These are phyloP conservation scores for Agrochola litura DNA, from an alignment of 2,888 invertebrate species.

Conservation along the genomic window DNA sequence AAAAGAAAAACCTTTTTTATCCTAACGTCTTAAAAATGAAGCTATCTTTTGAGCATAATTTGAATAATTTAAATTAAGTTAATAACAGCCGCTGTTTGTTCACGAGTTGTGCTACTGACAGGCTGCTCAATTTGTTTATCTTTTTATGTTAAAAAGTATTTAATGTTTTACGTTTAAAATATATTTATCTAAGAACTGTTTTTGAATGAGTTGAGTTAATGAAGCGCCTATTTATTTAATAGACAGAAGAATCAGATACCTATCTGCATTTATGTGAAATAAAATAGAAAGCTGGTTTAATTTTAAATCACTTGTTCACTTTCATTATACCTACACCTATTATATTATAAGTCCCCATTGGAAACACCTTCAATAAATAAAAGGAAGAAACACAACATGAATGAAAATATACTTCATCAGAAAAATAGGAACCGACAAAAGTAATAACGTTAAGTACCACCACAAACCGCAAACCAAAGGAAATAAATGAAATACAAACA, in stretches of 20 bases:
- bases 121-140: slow-evolving; percentile 26
- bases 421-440: not conserved
- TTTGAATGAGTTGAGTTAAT: slow-evolving; percentile 7
- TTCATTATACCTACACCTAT: not conserved
- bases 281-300: not conserved
- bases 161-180: slow-evolving; percentile 5
- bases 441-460: not conserved
- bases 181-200: not conserved
- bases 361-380: not conserved
- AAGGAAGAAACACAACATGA: not conserved
- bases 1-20: not conserved
- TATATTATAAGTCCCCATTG: not conserved
- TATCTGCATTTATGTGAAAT: too few relatives aligned
- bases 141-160: slow-evolving; percentile 18
- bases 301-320: not conserved
- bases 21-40: slow-evolving; percentile 5
- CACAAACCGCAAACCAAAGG: not conserved
- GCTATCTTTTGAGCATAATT: slow-evolving; percentile 14
- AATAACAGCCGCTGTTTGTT: slow-evolving; percentile 39
- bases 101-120: slow-evolving; percentile 30
- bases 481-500: not conserved
- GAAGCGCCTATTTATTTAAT: not conserved
- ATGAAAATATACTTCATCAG: not conserved
- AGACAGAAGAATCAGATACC: not conserved
- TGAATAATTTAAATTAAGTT: slow-evolving; percentile 25